Percentiles rank a stretch among this genome's conserved stretches.
These are phyloP conservation scores for Homalodisca vitripennis DNA, from an alignment of 1,140 invertebrate genomes.

Conservation along the genomic window DNA sequence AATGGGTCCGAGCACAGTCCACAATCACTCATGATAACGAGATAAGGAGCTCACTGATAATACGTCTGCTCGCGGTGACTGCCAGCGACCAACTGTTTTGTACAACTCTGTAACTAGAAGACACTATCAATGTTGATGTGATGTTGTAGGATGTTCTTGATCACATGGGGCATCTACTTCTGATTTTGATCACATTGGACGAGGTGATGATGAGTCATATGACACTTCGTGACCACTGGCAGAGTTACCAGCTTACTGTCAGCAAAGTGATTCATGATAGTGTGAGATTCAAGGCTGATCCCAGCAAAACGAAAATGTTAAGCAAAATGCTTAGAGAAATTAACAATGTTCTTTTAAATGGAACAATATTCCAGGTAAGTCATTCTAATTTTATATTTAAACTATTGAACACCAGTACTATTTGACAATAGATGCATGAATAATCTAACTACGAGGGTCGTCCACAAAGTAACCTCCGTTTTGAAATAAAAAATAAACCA, in stretches of 20 bases:
- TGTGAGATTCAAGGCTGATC: conserved; percentile 57
- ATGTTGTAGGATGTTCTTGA: conserved; percentile 60
- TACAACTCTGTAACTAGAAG: too few relatives aligned
- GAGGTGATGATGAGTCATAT: conserved; percentile 62
- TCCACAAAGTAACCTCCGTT: too few relatives aligned
- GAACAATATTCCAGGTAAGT: conserved; percentile 61
- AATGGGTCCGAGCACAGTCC: too few relatives aligned
- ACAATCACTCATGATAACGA: too few relatives aligned
- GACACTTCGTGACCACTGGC: conserved; percentile 66
- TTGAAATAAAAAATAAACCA: too few relatives aligned
- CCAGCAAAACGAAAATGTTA: conserved; percentile 59
- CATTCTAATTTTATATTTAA: too few relatives aligned
- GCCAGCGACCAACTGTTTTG: too few relatives aligned
- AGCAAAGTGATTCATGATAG: conserved; percentile 67
- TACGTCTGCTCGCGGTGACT: too few relatives aligned
- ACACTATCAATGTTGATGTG: too few relatives aligned
- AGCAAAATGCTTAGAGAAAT: conserved; percentile 65
- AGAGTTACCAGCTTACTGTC: conserved; percentile 65
- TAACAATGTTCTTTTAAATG: conserved; percentile 53
- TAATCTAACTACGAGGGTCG: too few relatives aligned
- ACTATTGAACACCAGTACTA: too few relatives aligned
- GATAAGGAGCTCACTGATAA: too few relatives aligned
- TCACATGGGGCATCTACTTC: conserved; percentile 63
- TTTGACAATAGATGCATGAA: conserved; percentile 19
- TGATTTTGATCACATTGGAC: conserved; percentile 70